These are phyloP conservation scores for Eurois occulta DNA, from an alignment of 2,888 invertebrate genomes.

Conservation along the genomic window DNA sequence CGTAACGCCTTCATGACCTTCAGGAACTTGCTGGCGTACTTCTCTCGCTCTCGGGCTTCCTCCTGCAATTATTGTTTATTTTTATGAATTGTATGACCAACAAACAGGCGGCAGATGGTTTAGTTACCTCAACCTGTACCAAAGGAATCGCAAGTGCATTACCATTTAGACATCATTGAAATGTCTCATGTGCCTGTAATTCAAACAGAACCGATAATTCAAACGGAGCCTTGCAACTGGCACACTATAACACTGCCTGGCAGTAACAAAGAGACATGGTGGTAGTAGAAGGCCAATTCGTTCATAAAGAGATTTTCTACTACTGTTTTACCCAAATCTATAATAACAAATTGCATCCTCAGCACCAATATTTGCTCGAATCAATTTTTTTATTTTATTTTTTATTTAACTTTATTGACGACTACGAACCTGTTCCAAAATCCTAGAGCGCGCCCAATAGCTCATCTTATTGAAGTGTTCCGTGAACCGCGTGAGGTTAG, in stretches of 20 bases:
- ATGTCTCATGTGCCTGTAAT: neutral
- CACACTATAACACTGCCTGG: neutral
- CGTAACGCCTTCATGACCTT: slow-evolving; percentile 99
- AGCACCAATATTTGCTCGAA: neutral
- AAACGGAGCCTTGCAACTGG: no score
- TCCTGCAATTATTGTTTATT: slow-evolving; percentile 78
- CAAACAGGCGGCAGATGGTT: neutral
- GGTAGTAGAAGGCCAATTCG: neutral
- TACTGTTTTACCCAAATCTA: neutral
- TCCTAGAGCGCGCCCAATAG: slow-evolving; percentile 98
- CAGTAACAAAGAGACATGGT: neutral
- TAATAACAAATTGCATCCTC: neutral
- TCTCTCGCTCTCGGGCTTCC: slow-evolving; percentile 98
- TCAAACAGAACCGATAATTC: no score
- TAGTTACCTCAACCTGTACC: no score
- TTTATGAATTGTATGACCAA: neutral
- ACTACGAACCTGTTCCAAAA: slow-evolving; percentile 93
- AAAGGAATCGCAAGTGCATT: neutral
- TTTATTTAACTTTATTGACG: neutral
- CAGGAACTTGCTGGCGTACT: slow-evolving; percentile 98
- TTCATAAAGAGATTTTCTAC: neutral
- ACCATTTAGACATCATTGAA: neutral
- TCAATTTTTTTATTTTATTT: no score
- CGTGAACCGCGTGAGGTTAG: slow-evolving; percentile 98
- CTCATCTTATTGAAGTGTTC: slow-evolving; percentile 99